Base-by-base conservation (phyloP, 92 coral and sea anemone genomes). In the Meandrina meandrites region DNA sequence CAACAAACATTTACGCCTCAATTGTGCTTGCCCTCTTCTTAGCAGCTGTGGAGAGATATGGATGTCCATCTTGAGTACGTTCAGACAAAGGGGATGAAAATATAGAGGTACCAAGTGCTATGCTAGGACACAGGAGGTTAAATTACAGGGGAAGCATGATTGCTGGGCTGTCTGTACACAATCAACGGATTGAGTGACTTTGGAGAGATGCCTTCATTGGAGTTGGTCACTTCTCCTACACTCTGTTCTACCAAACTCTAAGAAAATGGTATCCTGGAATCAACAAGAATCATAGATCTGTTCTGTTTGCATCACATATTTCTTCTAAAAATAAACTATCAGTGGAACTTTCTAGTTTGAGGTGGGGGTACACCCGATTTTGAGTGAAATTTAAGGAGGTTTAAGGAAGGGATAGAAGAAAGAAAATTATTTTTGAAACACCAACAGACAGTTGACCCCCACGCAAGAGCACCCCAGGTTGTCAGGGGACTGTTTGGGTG, bases 71-170 rank as follows among this genome's bases (percentile, higher is more conserved):
- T 36, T 66, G 92, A 35, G 86, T 89, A 17, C 80, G 89, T 45
- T 62, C 82, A 57, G 92, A 78, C 74, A 51, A 81, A 81, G 51
- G 89, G 83, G 81, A 78, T 85, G 88, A 79, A 80, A 86, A 62
- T 60, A 32, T 80, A 48, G 73, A 35, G 31, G 93, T 79, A 57
- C 89, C 89, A 68, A 75, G 67, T 76, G 83, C 81, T 18, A 88
- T 91, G 91, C 86, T 87, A 58, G 62, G 60, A 70, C 86, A 76
- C 32, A 87, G 87, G 69, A 86, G 93, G 45, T 79, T 87, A 30
- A 87, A n/a, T n/a, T n/a, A 87, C 78, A 87, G 93, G 81, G 89
- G 89, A 57, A 87, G 91, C 54, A 91, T 84, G 62, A 91, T 91
- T 75, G 89, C 94, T 69, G 94, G 90, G 74, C 76, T 75, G 79